Evolutionary conservation across 2,797 vertebrate species (phyloP), one percentile per base, ranked within the genome.

Genomic region (Acrossocheilus wenchowensis): DNA sequence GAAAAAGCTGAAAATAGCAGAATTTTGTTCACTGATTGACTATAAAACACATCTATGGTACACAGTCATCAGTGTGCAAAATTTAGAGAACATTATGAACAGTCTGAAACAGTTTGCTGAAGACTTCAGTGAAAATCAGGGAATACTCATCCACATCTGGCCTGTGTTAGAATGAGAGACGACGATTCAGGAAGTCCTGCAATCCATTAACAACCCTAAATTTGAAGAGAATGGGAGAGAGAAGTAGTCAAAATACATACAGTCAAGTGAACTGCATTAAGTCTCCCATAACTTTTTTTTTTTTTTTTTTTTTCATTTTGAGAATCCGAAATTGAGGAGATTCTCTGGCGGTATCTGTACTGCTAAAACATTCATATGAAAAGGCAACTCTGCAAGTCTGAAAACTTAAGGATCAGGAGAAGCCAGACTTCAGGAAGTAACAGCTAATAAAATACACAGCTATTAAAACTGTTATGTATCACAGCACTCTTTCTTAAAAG

Each of bases 71-170:
- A 23, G 48, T 10, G 2, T 77, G 73, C 48, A 77, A 45, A 19
- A 57, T 41, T 41, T 12, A 36, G 17, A 57, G 74, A 78, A 21
- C 74, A 52, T 50, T 36, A 17, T 54, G 15, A 19, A 78, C 6
- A 11, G 30, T 8, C 26, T 30, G n/a, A 45, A 60, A 41, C 0
- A 23, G 36, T 34, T 57, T 78, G 19, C 50, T 78, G 57, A 82
- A 52, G 62, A 77, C 34, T 21, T 60, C 23, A 86, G 39, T 21
- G 64, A n/a, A 83, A 82, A 83, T 69, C 82, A 43, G 41, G 57
- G 62, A 43, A 81, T 39, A 71, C 54, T 84, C 60, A 52, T 87
- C 57, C 48, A 68, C 74, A 80, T 87, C 81, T 86, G 88, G 60
- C 66, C 77, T n/a, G 19, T 30, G 50, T 89, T 83, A 86, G 62